phyloP scores from a whole-genome alignment of 1,140 invertebrate species.

The Probaryconus sp. region DNA sequence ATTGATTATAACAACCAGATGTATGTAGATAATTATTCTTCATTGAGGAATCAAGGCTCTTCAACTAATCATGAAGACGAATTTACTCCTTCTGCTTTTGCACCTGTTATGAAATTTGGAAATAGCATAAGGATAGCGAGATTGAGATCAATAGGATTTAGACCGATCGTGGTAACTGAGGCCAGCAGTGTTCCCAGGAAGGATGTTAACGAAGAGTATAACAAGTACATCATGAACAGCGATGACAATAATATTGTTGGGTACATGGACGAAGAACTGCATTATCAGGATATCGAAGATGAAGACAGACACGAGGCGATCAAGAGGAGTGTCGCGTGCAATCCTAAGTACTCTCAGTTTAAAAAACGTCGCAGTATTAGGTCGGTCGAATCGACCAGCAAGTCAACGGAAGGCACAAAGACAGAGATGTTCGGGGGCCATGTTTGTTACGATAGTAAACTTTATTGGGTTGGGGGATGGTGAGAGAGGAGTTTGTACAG shows the following conservation, averaged over 20 bases:
- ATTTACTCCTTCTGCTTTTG: constrained; percentile 67
- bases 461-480: constrained; percentile 28
- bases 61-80: too few species aligned
- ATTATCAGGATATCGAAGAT: constrained; percentile 74
- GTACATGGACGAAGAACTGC: constrained; percentile 74
- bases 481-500: background rate
- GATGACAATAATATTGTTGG: constrained; percentile 71
- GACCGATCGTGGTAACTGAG: constrained; percentile 63
- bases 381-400: constrained; percentile 39
- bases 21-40: too few species aligned
- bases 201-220: constrained; percentile 70
- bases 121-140: constrained; percentile 67
- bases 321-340: constrained; percentile 1
- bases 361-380: constrained; percentile 48
- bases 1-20: constrained; percentile 5
- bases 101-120: constrained; percentile 67
- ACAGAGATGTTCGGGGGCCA: background rate
- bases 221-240: constrained; percentile 72
- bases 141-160: constrained; percentile 74
- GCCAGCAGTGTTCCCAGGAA: constrained; percentile 34
- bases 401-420: too few species aligned
- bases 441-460: constrained; percentile 26
- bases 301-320: constrained; percentile 54
- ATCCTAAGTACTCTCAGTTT: constrained; percentile 18
- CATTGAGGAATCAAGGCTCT: background rate